Conservation (phyloP, 1,140 invertebrate species). For the Drosophila sechellia region DNA sequence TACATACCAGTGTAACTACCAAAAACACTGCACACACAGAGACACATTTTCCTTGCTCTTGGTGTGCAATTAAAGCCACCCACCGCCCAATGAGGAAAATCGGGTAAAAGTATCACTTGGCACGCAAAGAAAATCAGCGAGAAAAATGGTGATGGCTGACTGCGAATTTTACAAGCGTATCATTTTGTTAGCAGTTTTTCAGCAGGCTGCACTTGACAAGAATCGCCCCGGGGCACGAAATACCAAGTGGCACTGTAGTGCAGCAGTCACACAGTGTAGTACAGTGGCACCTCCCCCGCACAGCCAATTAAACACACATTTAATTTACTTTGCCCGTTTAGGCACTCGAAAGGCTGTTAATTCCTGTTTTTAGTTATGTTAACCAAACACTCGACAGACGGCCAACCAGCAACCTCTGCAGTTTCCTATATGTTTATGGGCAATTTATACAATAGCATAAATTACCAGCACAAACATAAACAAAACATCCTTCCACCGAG, state of each 20-base stretch:
- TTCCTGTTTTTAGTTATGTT: slow-evolving; percentile 76
- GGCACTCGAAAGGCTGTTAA: slow-evolving; percentile 71
- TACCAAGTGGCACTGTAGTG: slow-evolving; percentile 14
- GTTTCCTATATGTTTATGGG: slow-evolving; percentile 73
- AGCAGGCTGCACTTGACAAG: slow-evolving; percentile 75
- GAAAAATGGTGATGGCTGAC: slow-evolving; percentile 67
- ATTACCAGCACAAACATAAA: slow-evolving; percentile 73
- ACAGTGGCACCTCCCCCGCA: slow-evolving; percentile 35
- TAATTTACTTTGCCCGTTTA: slow-evolving; percentile 43
- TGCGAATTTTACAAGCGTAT: slow-evolving; percentile 77
- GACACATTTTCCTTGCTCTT: slow-evolving; percentile 54
- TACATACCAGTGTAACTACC: neutral
- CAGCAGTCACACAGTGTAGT: neutral
- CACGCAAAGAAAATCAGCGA: slow-evolving; percentile 78
- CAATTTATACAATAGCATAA: slow-evolving; percentile 79
- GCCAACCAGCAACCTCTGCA: slow-evolving; percentile 58
- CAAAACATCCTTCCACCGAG: slow-evolving; percentile 73
- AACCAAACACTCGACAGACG: slow-evolving; percentile 56
- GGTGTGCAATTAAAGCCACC: slow-evolving; percentile 45
- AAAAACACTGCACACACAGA: slow-evolving; percentile 14
- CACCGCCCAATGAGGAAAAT: slow-evolving; percentile 41
- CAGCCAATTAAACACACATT: slow-evolving; percentile 66
- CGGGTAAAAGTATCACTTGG: slow-evolving; percentile 75
- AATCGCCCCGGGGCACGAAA: slow-evolving; percentile 71
- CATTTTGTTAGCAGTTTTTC: slow-evolving; percentile 82